Conservation (phyloP, 2,113 vertebrate species). For the Entelurus aequoreus region DNA sequence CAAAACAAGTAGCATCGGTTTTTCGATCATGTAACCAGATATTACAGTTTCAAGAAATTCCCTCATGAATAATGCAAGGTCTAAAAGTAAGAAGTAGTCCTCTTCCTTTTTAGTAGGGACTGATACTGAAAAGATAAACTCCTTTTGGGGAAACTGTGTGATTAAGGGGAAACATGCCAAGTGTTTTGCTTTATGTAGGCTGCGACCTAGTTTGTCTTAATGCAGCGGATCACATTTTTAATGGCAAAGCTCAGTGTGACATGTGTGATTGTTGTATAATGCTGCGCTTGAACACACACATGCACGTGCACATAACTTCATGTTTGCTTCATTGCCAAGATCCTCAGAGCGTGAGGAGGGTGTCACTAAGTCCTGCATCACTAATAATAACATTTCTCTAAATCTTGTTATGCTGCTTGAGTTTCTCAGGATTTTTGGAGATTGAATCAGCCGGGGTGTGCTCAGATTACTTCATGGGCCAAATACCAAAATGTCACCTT, state of each 20-base stretch:
- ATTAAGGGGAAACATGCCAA: slow-evolving; percentile 27
- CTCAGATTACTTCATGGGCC: slow-evolving; percentile 18
- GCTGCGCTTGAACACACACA: slow-evolving; percentile 1
- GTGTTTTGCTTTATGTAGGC: slow-evolving; percentile 25
- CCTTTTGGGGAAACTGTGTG: slow-evolving; percentile 32
- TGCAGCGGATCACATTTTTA: slow-evolving; percentile 22
- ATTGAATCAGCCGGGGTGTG: slow-evolving; percentile 56
- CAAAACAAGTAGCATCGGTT: slow-evolving; percentile 8
- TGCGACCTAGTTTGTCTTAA: slow-evolving; percentile 12
- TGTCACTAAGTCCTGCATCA: slow-evolving; percentile 32
- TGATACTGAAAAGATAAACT: slow-evolving; percentile 34
- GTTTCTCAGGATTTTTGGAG: slow-evolving; percentile 54
- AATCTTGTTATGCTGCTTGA: slow-evolving; percentile 30
- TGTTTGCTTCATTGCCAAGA: slow-evolving; percentile 14
- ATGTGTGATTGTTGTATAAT: neutral
- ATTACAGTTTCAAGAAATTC: neutral
- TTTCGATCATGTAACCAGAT: neutral
- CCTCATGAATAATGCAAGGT: neutral
- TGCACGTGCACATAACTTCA: slow-evolving; percentile 21
- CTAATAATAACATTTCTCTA: slow-evolving; percentile 33
- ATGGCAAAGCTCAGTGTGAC: slow-evolving; percentile 25
- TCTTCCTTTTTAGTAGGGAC: slow-evolving; percentile 38
- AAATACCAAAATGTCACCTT: slow-evolving; percentile 20
- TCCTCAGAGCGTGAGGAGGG: slow-evolving; percentile 6
- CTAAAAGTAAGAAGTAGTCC: neutral